These are phyloP conservation scores for Agriopis marginaria DNA, from an alignment of 2,888 invertebrate genomes.

Conservation along the genomic window DNA sequence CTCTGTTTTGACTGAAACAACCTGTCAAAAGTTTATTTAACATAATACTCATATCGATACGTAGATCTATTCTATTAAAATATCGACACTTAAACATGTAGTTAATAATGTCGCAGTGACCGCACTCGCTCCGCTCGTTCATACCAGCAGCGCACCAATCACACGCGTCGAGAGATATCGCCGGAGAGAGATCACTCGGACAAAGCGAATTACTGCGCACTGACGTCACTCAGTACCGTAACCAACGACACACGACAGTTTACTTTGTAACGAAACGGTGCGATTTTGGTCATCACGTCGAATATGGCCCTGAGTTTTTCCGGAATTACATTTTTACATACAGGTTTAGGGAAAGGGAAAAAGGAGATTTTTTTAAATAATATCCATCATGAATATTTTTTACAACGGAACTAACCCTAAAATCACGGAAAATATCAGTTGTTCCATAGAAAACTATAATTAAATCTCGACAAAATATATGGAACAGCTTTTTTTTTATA, in stretches of 20 bases:
- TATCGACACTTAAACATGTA: neutral
- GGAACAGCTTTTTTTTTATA: no score
- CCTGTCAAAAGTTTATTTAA: neutral
- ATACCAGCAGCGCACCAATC: conserved; percentile 7
- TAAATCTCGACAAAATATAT: no score
- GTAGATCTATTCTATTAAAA: no score
- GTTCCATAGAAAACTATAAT: no score
- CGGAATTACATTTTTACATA: no score
- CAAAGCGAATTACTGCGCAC: conserved; percentile 16
- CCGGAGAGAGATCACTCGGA: conserved; percentile 13
- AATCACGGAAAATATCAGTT: no score
- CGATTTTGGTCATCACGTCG: neutral
- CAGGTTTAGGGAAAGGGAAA: no score
- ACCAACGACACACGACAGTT: conserved; percentile 7
- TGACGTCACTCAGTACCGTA: conserved; percentile 32
- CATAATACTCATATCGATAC: neutral
- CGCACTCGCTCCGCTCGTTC: neutral
- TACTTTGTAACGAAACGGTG: neutral
- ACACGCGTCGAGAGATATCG: conserved; percentile 21
- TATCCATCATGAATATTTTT: no score
- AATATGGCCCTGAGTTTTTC: neutral
- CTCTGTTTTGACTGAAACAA: no score
- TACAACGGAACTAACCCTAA: no score
- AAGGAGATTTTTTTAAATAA: no score
- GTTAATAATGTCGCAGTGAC: neutral